Evolutionary conservation across 2,113 vertebrate species (phyloP).

Genomic region (Athene noctua): DNA sequence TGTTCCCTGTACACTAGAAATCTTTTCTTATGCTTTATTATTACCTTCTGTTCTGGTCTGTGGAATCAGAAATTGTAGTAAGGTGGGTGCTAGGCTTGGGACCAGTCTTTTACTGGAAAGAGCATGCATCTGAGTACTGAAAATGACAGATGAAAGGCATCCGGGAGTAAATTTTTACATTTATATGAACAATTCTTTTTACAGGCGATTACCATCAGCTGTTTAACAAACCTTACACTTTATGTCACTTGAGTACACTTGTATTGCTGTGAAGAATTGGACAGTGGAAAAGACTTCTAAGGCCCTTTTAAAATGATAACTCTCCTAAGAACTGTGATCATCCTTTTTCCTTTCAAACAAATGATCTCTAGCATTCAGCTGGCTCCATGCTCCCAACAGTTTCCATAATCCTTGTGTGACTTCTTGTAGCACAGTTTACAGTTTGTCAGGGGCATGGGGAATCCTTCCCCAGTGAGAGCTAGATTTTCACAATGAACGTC

Average conservation of each 20-base stretch:
- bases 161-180: neutral
- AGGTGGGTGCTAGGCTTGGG: neutral
- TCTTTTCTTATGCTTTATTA: neutral
- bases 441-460: neutral
- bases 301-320: neutral
- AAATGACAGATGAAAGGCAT: neutral
- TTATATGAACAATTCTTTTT: neutral
- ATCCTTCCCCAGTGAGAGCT: neutral
- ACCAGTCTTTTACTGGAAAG: neutral
- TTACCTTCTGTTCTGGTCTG: neutral
- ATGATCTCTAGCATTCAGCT: neutral
- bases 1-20: neutral
- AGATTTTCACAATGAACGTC: neutral
- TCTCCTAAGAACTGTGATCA: neutral
- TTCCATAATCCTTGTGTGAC: neutral
- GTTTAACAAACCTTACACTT: neutral
- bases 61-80: neutral
- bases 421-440: neutral
- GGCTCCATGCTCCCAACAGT: neutral
- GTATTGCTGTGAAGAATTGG: neutral
- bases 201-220: neutral
- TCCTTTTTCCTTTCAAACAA: neutral
- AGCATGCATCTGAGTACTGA: neutral
- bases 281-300: neutral
- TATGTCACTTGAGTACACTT: neutral